Base-by-base conservation (phyloP, 64 coral and sea anemone genomes). In the Orbicella faveolata region DNA sequence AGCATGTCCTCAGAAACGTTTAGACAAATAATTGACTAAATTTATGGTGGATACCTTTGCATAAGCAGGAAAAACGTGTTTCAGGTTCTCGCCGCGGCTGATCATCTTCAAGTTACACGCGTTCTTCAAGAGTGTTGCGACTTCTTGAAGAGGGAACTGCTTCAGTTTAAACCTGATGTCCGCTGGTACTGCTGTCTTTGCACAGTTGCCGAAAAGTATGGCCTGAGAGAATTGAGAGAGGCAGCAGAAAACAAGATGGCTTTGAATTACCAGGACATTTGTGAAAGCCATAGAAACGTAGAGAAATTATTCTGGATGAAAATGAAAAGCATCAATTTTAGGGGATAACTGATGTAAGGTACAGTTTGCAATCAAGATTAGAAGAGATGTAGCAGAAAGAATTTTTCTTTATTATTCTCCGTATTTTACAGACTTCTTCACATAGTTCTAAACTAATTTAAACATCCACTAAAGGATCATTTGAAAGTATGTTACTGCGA, bases 21-120 rank as follows among this genome's bases (percentile, higher is more conserved):
- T 36, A 80, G 78, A 69, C 79, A 89, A 59, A 34, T 98, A 12
- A 63, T 98, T 13, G 69, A 92, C 15, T 98, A 79, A 67, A 94
- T 93, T 41, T 98, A 98, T 67, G 92, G 87, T 55, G 92, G 86
- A 30, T 80, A 70, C 52, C 94, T 98, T 74, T 70, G 92, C 75
- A 81, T 93, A 17, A 94, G 64, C 70, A 81, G 80, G 63, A 65
- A 86, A 73, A 98, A 98, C 72, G 93, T 94, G 13, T 90, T 94
- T 59, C 92, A 90, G 36, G 73, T 98, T n/a, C 61, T 98, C 12
- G 88, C 87, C 25, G 74, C 91, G 2, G 92, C 93, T 51, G 89
- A 98, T 72, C 73, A 94, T 26, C 80, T 98, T 74, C 96, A 98
- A 69, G 89, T 98, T 21, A 98, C 75, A 41, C 94, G 87, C 34